phyloP scores from a whole-genome alignment of 2,888 invertebrate genomes.

The Ormyrus labotus region DNA sequence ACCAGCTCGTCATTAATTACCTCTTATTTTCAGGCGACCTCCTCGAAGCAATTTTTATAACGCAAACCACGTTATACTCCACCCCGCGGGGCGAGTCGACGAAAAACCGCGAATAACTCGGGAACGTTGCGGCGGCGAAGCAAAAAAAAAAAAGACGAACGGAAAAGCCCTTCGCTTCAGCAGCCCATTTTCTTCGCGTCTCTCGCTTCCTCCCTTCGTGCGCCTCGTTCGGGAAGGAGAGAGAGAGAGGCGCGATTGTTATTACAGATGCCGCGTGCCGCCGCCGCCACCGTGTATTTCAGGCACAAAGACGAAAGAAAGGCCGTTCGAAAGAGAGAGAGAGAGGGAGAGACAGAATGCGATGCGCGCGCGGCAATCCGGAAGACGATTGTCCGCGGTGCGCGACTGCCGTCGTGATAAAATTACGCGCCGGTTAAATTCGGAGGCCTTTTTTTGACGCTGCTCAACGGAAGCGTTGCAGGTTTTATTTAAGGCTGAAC shows the following conservation, averaged over 20 bases:
- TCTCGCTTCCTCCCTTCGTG: neutral
- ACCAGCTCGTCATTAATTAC: no score
- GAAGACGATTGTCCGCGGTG: constrained; percentile 60
- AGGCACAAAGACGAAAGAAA: constrained; percentile 69
- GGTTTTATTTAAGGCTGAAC: no score
- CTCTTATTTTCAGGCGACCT: no score
- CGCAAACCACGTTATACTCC: no score
- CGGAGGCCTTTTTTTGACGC: neutral
- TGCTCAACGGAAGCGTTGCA: no score
- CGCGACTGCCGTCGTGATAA: neutral
- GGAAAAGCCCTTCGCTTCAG: neutral
- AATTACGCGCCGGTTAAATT: neutral
- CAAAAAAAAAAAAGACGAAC: no score
- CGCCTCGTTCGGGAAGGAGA: constrained; percentile 40
- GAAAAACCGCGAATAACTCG: no score
- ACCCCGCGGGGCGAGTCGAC: no score
- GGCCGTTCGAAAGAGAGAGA: constrained; percentile 20
- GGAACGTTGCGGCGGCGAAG: no score
- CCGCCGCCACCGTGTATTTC: constrained; percentile 71
- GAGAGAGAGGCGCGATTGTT: constrained; percentile 64
- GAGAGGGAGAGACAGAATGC: neutral
- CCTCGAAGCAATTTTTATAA: no score
- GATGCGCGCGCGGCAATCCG: constrained; percentile 61
- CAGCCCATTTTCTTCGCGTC: neutral
- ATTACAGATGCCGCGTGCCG: constrained; percentile 70